Base-by-base conservation (phyloP, 2,113 vertebrate genomes). In the Glaucomys volans region DNA sequence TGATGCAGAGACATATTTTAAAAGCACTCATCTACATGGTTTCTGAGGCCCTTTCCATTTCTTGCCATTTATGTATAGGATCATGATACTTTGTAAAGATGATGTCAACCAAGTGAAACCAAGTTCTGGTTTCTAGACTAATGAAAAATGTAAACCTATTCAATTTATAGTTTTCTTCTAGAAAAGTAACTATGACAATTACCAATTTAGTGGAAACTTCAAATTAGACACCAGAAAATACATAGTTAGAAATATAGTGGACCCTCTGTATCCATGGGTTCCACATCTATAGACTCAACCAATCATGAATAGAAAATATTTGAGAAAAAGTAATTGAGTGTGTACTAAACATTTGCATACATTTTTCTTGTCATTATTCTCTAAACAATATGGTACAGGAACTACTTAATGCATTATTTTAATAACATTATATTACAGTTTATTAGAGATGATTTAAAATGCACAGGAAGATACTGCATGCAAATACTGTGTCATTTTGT, bases 161-260 rank as follows among this genome's bases (percentile, higher is more conserved):
- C 16, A 13, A 35, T 42, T 35, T 74, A 79, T 66, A 28, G 10
- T 52, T 94, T 93, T 90, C 44, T 69, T 94, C 12, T 28, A 74
- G 2, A 89, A 67, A 37, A 77, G 81, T 5, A 57, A 59, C 28
- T 59, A 40, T 20, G 54, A 62, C 44, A 42, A 66, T 75, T 69
- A 83, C 16, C 32, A 92, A 74, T 40, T 85, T 89, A 47, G 3
- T 76, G 54, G 17, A 94, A 92, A 87, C 32, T 91, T 54, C 82
- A 87, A 87, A 57, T 81, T 88, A 44, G 10, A 88, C 26, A 83
- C n/a, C 54, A 85, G 40, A 62, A 95, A 84, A 94, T 69, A n/a
- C 7, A 32, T 47, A 52, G 6, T 54, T 86, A 77, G 4, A 91
- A 72, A 71, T 84, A 32, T 5, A 59, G 5, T 72, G 14, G 2